Evolutionary conservation across 2,113 vertebrate genomes (phyloP).

Genomic region (Colinus virginianus): DNA sequence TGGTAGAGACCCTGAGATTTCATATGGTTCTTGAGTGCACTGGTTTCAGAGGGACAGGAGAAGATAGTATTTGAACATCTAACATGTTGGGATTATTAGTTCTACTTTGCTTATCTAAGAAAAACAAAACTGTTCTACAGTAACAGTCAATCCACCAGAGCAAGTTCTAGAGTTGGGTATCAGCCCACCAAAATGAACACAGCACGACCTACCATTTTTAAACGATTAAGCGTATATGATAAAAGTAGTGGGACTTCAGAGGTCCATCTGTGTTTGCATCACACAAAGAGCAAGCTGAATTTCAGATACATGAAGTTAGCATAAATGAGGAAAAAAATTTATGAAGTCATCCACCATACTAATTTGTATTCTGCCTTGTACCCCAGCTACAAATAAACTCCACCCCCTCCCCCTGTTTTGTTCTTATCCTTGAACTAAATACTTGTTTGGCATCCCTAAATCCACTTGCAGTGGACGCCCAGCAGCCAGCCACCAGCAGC

Average conservation of each 20-base stretch:
- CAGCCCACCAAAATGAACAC: neutral
- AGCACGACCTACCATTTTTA: neutral
- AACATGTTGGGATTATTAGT: neutral
- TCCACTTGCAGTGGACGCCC: neutral
- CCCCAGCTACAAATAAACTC: neutral
- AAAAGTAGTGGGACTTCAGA: neutral
- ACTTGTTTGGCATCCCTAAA: neutral
- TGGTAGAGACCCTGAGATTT: neutral
- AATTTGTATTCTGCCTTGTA: neutral
- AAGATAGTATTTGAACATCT: neutral
- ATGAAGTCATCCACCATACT: neutral
- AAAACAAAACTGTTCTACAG: neutral
- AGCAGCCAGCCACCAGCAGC: rapidly evolving
- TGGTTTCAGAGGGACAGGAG: neutral
- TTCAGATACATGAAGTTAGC: neutral
- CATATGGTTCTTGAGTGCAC: neutral
- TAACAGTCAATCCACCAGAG: neutral
- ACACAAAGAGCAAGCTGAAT: neutral
- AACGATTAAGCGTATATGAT: neutral
- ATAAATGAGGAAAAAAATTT: rapidly evolving
- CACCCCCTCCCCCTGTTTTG: neutral
- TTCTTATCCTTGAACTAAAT: neutral
- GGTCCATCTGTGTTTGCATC: neutral
- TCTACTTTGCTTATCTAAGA: neutral
- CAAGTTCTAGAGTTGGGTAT: neutral